These are phyloP conservation scores for Eretmocerus hayati DNA, from an alignment of 2,888 invertebrate genomes.

Conservation along the genomic window DNA sequence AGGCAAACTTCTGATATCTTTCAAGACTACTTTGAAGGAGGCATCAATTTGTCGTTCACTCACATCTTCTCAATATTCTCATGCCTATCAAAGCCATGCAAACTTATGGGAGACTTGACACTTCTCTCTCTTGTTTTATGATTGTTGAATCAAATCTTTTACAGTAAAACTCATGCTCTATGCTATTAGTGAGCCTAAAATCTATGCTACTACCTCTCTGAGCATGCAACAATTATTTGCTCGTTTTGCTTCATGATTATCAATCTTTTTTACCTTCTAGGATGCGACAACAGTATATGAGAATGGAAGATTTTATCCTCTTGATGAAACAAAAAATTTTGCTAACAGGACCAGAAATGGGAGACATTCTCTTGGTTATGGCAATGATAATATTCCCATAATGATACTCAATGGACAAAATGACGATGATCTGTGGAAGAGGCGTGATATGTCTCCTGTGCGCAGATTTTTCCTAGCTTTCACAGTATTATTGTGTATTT, in stretches of 20 bases:
- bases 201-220: too few relatives aligned
- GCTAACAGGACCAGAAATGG: slow-evolving; percentile 32
- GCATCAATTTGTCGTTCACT: too few relatives aligned
- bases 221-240: too few relatives aligned
- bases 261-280: slow-evolving; percentile 25
- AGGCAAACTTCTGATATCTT: too few relatives aligned
- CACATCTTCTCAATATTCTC: background rate
- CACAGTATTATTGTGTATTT: slow-evolving; percentile 64
- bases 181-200: too few relatives aligned
- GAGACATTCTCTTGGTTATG: slow-evolving; percentile 34
- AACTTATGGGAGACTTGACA: too few relatives aligned
- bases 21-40: too few relatives aligned
- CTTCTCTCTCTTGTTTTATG: too few relatives aligned
- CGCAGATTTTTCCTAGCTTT: slow-evolving; percentile 63
- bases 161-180: too few relatives aligned
- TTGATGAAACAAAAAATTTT: slow-evolving; percentile 38
- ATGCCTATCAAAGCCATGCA: too few relatives aligned
- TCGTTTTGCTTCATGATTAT: too few relatives aligned
- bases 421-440: slow-evolving; percentile 40
- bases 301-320: slow-evolving; percentile 37
- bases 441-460: slow-evolving; percentile 56
- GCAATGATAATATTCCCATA: slow-evolving; percentile 40
- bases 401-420: slow-evolving; percentile 38
- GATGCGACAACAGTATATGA: slow-evolving; percentile 29
- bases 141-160: too few relatives aligned